A percentile compares a stretch with the other conserved stretches of the same genome.
Evolutionary conservation across 2,797 vertebrate genomes (phyloP).

Genomic region (Hippopotamyrus pictus): DNA sequence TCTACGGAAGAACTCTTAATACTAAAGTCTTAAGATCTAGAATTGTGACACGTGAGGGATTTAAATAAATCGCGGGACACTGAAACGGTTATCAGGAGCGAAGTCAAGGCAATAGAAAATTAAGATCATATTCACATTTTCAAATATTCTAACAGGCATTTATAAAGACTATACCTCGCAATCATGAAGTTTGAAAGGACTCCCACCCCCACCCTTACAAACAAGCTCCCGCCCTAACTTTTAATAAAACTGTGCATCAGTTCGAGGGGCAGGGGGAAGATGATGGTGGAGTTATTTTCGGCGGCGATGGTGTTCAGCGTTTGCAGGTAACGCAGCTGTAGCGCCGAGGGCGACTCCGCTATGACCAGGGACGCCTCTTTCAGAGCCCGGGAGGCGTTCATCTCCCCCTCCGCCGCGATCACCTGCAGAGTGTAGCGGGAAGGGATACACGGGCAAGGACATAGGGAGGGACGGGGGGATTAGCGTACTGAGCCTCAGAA

Average conservation of each 20-base stretch:
- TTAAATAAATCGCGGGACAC: not conserved
- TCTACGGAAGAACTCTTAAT: not conserved
- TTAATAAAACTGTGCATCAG: not conserved
- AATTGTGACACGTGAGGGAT: not conserved
- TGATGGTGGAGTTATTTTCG: not conserved
- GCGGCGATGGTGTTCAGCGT: not conserved
- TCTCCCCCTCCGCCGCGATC: not conserved
- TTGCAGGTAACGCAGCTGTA: not conserved
- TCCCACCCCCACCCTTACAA: not conserved
- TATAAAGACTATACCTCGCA: not conserved
- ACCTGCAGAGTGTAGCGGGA: not conserved
- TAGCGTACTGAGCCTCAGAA: not conserved
- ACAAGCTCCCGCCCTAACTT: not conserved
- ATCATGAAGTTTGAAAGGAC: not conserved
- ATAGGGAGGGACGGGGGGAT: not conserved
- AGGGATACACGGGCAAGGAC: not conserved
- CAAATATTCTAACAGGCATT: not conserved
- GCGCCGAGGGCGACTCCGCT: not conserved
- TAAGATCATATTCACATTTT: not conserved
- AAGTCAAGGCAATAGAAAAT: not conserved
- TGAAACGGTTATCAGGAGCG: not conserved
- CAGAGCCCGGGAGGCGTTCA: not conserved
- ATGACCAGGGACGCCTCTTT: not conserved
- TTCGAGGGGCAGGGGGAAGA: not conserved
- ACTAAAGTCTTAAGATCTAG: not conserved